Percentiles rank a stretch among this genome's conserved stretches.
phyloP scores from a whole-genome alignment of 2,888 invertebrate species.

The Nemotelus nigrinus region DNA sequence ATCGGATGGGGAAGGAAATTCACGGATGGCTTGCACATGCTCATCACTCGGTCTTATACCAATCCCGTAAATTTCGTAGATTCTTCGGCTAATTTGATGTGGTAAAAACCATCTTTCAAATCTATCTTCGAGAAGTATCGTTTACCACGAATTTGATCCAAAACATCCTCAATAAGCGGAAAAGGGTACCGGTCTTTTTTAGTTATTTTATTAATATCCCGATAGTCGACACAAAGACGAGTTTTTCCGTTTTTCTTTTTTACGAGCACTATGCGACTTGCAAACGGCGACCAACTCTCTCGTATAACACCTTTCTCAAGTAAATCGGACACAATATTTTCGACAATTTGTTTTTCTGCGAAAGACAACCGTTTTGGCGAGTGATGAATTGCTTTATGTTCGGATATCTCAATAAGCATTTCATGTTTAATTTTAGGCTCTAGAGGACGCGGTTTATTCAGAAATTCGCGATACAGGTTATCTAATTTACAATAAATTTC shows the following conservation, averaged over 20 bases:
- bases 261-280: not conserved
- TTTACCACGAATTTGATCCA: constrained; percentile 24
- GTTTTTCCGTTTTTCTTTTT: not conserved
- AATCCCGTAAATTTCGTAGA: too few species aligned
- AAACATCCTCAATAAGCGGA: not conserved
- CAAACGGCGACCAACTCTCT: not conserved
- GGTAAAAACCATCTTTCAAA: too few species aligned
- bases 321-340: not conserved
- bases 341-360: too few species aligned
- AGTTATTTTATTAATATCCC: too few species aligned
- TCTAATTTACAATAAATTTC: not conserved
- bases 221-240: not conserved
- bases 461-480: not conserved
- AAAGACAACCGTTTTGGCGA: not conserved
- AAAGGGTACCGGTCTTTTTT: too few species aligned
- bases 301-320: not conserved
- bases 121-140: too few species aligned
- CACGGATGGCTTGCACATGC: not conserved
- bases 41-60: not conserved
- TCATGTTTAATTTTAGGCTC: not conserved
- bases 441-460: not conserved
- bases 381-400: not conserved
- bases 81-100: too few species aligned
- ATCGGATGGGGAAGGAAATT: not conserved
- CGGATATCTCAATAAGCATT: not conserved